These are phyloP conservation scores for Hemiprocne comata DNA, from an alignment of 2,113 vertebrate genomes.

Conservation along the genomic window DNA sequence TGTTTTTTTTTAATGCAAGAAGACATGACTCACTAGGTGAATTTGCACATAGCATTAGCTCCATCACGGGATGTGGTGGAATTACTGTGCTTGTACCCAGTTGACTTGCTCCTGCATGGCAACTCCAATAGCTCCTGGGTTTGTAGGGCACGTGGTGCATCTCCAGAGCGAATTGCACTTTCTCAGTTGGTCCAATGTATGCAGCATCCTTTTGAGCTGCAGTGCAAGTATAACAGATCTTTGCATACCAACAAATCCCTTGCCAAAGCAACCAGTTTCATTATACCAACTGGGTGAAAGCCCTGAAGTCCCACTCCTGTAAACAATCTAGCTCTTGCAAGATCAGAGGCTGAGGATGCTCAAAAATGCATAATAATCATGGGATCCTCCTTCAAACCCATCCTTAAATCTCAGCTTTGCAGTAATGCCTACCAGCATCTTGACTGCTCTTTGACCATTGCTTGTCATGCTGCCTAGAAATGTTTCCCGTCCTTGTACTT, in stretches of 20 bases:
- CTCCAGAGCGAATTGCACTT: neutral
- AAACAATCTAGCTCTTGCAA: neutral
- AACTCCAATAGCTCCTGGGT: neutral
- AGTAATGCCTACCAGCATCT: neutral
- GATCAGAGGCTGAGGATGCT: neutral
- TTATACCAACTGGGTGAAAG: neutral
- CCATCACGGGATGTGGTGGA: neutral
- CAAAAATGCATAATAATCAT: neutral
- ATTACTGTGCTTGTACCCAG: neutral
- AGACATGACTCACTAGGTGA: neutral
- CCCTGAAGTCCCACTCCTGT: neutral
- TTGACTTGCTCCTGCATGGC: neutral
- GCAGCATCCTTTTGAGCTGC: neutral
- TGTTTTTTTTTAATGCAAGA: neutral
- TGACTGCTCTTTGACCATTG: neutral
- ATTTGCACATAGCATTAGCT: neutral
- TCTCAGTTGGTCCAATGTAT: neutral
- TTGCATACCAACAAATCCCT: neutral
- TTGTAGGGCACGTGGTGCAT: neutral
- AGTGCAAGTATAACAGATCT: neutral
- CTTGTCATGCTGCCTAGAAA: neutral
- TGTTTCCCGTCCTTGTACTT: neutral
- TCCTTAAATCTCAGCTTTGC: neutral
- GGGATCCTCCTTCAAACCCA: neutral
- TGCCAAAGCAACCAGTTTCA: neutral